phyloP scores from a whole-genome alignment of 2,888 invertebrate genomes.

The Torymus tubicola region DNA sequence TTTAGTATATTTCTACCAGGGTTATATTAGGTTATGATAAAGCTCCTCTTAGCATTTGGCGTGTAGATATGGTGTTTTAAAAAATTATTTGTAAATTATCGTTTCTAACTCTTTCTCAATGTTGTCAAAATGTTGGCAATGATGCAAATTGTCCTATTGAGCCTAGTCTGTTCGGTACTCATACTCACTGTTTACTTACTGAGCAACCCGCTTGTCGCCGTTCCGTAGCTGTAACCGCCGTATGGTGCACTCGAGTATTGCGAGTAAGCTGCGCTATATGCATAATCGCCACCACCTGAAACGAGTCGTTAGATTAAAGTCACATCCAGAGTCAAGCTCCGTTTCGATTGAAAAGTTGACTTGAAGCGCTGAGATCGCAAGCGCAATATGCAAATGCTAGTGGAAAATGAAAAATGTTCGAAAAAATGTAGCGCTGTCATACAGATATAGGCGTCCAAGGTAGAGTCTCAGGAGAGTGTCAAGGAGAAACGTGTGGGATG shows the following conservation, averaged over 20 bases:
- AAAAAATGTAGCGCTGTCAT: too few relatives aligned
- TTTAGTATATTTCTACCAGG: too few relatives aligned
- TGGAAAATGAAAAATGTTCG: too few relatives aligned
- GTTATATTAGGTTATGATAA: too few relatives aligned
- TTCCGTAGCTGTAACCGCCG: conserved; percentile 82
- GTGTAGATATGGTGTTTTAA: too few relatives aligned
- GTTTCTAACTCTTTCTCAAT: too few relatives aligned
- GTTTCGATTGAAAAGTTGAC: not conserved
- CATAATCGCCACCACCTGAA: conserved; percentile 83
- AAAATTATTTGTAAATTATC: too few relatives aligned
- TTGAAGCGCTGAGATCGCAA: too few relatives aligned
- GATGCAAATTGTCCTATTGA: conserved; percentile 15
- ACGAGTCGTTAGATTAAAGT: conserved; percentile 10
- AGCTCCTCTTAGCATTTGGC: too few relatives aligned
- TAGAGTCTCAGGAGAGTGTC: too few relatives aligned
- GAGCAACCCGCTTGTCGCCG: conserved; percentile 83
- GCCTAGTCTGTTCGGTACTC: conserved; percentile 65
- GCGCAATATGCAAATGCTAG: too few relatives aligned
- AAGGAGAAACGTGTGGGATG: not conserved
- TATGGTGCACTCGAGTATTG: conserved; percentile 86
- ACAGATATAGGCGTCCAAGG: too few relatives aligned
- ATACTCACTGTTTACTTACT: conserved; percentile 85
- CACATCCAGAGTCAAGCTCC: not conserved
- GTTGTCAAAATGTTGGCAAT: not conserved
- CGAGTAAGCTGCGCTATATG: conserved; percentile 86